These are phyloP conservation scores for Blennius ocellaris DNA, from an alignment of 2,113 vertebrate species.

Conservation along the genomic window DNA sequence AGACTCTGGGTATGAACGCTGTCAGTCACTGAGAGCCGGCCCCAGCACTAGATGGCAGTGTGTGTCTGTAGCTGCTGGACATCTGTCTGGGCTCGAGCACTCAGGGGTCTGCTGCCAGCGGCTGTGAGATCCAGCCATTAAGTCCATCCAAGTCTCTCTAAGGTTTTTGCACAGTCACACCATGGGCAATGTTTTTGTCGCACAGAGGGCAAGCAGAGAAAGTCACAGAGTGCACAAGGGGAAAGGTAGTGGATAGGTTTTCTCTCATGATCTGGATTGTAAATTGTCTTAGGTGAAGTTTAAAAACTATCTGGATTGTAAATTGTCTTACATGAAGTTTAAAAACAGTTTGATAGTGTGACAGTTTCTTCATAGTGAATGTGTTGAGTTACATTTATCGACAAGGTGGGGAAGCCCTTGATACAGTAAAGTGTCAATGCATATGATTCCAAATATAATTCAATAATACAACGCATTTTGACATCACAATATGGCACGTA, in stretches of 20 bases:
- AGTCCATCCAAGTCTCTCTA: constrained; percentile 26
- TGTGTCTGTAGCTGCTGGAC: constrained; percentile 43
- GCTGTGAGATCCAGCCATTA: constrained; percentile 23
- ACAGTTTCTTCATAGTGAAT: no score
- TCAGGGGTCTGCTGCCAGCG: neutral
- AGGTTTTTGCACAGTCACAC: constrained; percentile 19
- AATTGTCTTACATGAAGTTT: no score
- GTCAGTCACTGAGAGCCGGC: neutral
- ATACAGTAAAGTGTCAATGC: neutral
- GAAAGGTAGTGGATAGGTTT: constrained; percentile 13
- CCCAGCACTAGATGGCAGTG: constrained; percentile 78
- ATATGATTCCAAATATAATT: neutral
- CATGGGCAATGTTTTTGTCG: constrained; percentile 27
- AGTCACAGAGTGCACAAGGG: constrained; percentile 23
- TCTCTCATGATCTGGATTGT: constrained; percentile 2
- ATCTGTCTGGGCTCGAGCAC: neutral
- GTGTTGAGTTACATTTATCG: no score
- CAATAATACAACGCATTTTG: neutral
- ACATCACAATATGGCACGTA: neutral
- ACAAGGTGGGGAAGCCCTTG: neutral
- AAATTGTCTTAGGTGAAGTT: no score
- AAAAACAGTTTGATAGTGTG: no score
- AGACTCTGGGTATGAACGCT: constrained; percentile 29
- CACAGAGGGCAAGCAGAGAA: constrained; percentile 36
- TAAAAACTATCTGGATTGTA: no score